phyloP scores from a whole-genome alignment of 2,888 invertebrate genomes.

The Drosophila pullipes region DNA sequence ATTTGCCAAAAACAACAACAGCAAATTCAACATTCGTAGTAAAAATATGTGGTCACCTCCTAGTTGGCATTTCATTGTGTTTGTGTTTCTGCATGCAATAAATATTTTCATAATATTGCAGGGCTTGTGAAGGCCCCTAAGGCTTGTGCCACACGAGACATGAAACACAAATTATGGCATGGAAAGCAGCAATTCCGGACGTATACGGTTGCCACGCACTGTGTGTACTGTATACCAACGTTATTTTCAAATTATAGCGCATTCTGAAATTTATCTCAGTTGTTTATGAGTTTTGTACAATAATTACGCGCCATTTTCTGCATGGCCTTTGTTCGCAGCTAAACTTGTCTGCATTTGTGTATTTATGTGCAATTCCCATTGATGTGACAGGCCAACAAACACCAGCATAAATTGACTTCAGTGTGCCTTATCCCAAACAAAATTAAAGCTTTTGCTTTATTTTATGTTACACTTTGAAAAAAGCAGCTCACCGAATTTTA shows the following conservation, averaged over 20 bases:
- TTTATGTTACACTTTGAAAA: neutral
- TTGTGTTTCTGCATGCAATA: slow-evolving; percentile 58
- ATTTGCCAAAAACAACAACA: slow-evolving; percentile 49
- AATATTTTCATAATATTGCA: slow-evolving; percentile 68
- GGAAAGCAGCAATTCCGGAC: slow-evolving; percentile 34
- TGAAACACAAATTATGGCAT: slow-evolving; percentile 59
- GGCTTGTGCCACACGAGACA: slow-evolving; percentile 21
- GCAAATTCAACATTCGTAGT: slow-evolving; percentile 12
- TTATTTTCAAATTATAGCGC: slow-evolving; percentile 71
- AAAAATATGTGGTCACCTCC: slow-evolving; percentile 20
- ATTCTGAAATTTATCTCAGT: slow-evolving; percentile 73
- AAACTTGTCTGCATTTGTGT: neutral
- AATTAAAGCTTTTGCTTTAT: neutral
- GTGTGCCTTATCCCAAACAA: slow-evolving; percentile 12
- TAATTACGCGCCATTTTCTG: slow-evolving; percentile 36
- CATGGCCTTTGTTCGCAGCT: neutral
- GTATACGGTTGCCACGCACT: slow-evolving; percentile 31
- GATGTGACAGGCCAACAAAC: slow-evolving; percentile 20
- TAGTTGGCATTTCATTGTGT: slow-evolving; percentile 18
- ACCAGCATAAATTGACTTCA: slow-evolving; percentile 35
- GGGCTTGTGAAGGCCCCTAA: slow-evolving; percentile 32
- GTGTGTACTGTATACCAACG: slow-evolving; percentile 21
- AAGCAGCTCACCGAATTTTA: neutral
- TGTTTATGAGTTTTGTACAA: slow-evolving; percentile 64
- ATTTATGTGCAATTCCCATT: slow-evolving; percentile 19